phyloP scores from a whole-genome alignment of 2,113 vertebrate species.

The Manacus vitellinus region DNA sequence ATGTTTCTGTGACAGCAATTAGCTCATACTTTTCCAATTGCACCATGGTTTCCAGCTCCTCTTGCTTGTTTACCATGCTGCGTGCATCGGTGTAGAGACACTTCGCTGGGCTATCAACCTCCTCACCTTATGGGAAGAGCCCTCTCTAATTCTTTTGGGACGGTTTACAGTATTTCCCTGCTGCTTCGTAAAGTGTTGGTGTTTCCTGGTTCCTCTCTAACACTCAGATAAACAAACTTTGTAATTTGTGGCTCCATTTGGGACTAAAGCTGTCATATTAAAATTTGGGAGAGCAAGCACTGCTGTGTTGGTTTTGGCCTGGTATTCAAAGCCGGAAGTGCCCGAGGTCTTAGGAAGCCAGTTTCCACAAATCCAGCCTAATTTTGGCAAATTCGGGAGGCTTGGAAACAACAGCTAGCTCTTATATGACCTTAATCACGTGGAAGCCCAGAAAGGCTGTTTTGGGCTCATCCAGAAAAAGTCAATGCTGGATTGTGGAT shows the following conservation, averaged over 20 bases:
- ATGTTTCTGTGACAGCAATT: background rate
- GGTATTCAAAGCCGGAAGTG: background rate
- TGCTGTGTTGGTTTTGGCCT: conserved; percentile 27
- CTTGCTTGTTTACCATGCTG: background rate
- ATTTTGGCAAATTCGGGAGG: conserved; percentile 14
- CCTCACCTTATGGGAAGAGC: background rate
- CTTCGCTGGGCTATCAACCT: background rate
- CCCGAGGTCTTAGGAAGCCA: background rate
- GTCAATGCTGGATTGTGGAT: background rate
- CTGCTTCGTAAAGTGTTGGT: background rate
- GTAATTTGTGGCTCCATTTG: background rate
- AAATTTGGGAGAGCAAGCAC: background rate
- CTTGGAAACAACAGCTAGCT: background rate
- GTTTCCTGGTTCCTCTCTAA: background rate
- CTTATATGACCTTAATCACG: background rate
- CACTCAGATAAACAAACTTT: background rate
- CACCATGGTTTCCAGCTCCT: background rate
- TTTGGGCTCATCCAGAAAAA: background rate
- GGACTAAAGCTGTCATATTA: background rate
- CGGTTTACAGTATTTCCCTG: background rate
- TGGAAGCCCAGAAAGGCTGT: background rate
- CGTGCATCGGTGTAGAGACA: background rate
- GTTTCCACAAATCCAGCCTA: conserved; percentile 39
- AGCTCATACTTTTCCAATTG: background rate
- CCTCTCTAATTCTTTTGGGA: background rate